These are phyloP conservation scores for Mormyrus lacerda DNA, from an alignment of 2,113 vertebrate species.

Conservation along the genomic window DNA sequence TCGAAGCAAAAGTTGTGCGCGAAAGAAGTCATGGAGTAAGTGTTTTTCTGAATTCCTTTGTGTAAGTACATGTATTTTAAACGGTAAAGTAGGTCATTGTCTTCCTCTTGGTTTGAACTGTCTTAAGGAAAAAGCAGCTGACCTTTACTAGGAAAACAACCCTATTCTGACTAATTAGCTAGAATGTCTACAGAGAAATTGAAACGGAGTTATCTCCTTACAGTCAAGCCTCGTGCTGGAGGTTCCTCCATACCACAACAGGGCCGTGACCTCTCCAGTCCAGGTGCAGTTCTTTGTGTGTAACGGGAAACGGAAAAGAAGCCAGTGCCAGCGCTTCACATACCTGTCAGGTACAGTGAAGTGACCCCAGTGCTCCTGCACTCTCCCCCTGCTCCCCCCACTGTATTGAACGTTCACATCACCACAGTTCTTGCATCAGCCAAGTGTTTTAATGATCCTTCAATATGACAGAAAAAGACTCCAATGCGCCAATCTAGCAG, in stretches of 20 bases:
- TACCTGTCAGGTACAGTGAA: slow-evolving; percentile 83
- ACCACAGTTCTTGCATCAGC: not conserved
- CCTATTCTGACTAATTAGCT: not conserved
- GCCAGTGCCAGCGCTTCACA: slow-evolving; percentile 94
- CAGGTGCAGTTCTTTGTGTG: slow-evolving; percentile 98
- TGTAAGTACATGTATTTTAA: not conserved
- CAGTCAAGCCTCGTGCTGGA: slow-evolving; percentile 87
- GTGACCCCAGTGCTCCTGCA: not conserved
- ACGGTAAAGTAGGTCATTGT: not conserved
- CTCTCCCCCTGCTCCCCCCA: not conserved
- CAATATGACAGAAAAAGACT: not conserved
- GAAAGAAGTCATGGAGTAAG: slow-evolving; percentile 95
- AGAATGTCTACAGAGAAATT: not conserved
- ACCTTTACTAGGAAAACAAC: not conserved
- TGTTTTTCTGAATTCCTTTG: slow-evolving; percentile 27
- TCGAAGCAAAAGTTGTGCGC: slow-evolving; percentile 88
- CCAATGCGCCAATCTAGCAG: not conserved
- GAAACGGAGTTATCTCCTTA: slow-evolving; percentile 19
- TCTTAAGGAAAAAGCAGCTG: not conserved
- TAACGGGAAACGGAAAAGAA: slow-evolving; percentile 97
- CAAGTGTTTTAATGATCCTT: not conserved
- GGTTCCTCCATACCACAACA: slow-evolving; percentile 93
- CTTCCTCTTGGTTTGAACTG: not conserved
- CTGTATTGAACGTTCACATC: not conserved
- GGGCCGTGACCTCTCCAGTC: slow-evolving; percentile 77